Conservation (phyloP, 2,113 vertebrate species). For the Neodon shergylaensis region DNA sequence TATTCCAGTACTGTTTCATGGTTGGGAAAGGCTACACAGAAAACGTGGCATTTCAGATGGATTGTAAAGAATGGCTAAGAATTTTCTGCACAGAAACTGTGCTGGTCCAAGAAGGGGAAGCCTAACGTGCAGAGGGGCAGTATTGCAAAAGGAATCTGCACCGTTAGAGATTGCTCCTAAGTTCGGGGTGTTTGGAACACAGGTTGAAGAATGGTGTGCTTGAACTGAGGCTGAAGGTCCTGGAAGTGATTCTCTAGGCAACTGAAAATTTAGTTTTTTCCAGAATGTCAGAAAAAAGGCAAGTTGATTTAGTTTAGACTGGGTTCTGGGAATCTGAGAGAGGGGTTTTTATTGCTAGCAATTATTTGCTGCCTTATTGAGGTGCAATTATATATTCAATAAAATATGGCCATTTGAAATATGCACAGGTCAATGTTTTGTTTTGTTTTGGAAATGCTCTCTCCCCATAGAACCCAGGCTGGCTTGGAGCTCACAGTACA, state of each 20-base stretch:
- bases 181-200: background rate
- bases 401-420: background rate
- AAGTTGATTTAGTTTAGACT: slow-evolving; percentile 14
- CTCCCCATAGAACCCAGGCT: background rate
- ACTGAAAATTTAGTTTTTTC: background rate
- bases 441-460: background rate
- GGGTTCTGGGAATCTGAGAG: background rate
- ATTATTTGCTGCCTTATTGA: slow-evolving; percentile 19
- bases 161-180: background rate
- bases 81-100: background rate
- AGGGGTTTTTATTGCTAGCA: background rate
- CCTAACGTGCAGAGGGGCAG: background rate
- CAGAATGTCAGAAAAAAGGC: slow-evolving; percentile 5
- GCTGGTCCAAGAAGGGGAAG: background rate
- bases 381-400: background rate
- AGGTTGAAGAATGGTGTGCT: background rate
- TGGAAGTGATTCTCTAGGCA: background rate
- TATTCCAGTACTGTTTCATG: background rate
- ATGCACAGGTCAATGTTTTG: background rate
- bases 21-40: background rate
- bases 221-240: background rate
- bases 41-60: slow-evolving; percentile 15
- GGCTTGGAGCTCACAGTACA: background rate
- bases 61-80: background rate
- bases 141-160: background rate